Conservation (phyloP, 2,888 invertebrate genomes). For the Drosophila kanekoi region DNA sequence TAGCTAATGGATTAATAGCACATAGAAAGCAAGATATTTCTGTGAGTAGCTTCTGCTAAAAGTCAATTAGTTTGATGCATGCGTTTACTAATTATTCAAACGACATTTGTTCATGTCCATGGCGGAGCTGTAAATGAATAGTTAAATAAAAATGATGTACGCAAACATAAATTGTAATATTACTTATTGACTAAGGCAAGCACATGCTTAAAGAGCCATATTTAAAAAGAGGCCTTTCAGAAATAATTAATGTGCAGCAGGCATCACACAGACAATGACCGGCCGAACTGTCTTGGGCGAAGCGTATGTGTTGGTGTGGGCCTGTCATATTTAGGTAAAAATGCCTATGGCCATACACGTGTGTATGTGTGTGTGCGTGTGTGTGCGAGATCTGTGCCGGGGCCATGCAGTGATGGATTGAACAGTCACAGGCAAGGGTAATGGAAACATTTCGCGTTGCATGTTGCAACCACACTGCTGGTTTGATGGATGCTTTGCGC, state of each 20-base stretch:
- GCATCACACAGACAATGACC: neutral
- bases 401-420: constrained; percentile 18
- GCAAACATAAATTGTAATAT: neutral
- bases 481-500: constrained; percentile 59
- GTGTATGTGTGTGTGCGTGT: neutral
- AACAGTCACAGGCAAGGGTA: constrained; percentile 8
- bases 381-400: constrained; percentile 14
- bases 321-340: constrained; percentile 1
- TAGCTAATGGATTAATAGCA: too few relatives aligned
- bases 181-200: neutral
- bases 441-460: constrained; percentile 12
- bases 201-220: neutral
- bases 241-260: constrained; percentile 8
- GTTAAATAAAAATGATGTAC: neutral
- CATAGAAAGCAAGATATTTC: too few relatives aligned
- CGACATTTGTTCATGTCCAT: neutral
- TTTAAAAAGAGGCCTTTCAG: neutral
- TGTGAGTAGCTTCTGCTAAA: too few relatives aligned
- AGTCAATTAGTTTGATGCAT: neutral
- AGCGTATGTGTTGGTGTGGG: neutral
- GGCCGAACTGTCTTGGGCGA: neutral
- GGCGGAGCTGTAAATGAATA: neutral
- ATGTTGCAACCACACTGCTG: constrained; percentile 34
- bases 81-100: neutral
- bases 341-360: constrained; percentile 1